phyloP scores from a whole-genome alignment of 2,888 invertebrate species.

The Gandaritis pyraliata region DNA sequence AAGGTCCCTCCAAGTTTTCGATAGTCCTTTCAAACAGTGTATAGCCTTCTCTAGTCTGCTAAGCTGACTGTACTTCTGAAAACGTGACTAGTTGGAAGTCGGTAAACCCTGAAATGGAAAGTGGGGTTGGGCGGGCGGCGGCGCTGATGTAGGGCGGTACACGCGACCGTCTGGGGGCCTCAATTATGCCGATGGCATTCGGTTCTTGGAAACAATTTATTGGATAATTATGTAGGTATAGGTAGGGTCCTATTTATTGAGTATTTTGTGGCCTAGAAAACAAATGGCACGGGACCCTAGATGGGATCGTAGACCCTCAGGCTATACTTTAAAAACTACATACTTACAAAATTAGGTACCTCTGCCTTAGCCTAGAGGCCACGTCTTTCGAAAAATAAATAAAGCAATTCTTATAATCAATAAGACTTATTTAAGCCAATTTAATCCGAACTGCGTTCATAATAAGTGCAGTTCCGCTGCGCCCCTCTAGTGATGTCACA shows the following conservation, averaged over 20 bases:
- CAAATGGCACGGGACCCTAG: no score
- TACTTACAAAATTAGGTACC: no score
- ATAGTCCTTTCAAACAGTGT: no score
- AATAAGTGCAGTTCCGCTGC: slow-evolving; percentile 60
- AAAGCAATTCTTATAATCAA: slow-evolving; percentile 14
- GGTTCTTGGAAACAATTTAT: slow-evolving; percentile 24
- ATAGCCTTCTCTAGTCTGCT: background rate
- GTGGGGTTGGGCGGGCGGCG: slow-evolving; percentile 26
- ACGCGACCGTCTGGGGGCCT: slow-evolving; percentile 17
- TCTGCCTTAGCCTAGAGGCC: no score
- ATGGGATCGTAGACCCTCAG: no score
- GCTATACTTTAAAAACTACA: no score
- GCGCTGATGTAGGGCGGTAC: slow-evolving; percentile 18
- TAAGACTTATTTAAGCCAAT: slow-evolving; percentile 35
- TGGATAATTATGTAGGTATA: background rate
- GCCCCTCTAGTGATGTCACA: slow-evolving; percentile 24
- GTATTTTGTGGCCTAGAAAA: background rate
- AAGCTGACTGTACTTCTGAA: background rate
- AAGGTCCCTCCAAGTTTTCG: no score
- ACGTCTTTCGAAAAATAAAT: no score
- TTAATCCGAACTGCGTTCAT: slow-evolving; percentile 62
- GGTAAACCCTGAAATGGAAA: slow-evolving; percentile 21
- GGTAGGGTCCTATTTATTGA: background rate
- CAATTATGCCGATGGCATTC: slow-evolving; percentile 3
- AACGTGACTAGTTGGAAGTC: slow-evolving; percentile 1